Evolutionary conservation across 2,113 vertebrate genomes (phyloP), one percentile per base, ranked within the genome.

Genomic region (Podarcis raffonei): DNA sequence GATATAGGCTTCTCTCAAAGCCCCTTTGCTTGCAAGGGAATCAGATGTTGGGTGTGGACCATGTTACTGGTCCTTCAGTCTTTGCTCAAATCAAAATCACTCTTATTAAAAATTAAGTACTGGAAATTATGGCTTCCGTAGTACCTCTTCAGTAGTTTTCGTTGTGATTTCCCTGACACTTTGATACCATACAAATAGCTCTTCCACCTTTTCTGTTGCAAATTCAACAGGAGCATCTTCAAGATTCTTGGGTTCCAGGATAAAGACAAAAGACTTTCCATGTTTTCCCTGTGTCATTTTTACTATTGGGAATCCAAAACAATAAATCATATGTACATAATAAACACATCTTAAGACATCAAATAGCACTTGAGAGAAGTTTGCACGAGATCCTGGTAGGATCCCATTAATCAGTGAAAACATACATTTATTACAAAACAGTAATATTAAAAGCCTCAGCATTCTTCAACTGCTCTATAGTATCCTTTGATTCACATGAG

Each of bases 111-210:
- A 48, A 12, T 39, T 7, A n/a, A 53, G 9, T 62, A 22, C 48
- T 74, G 78, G 59, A 12, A 72, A 72, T 8, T 23, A 30, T 23
- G 0, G 32, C 25, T 48, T 62, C 35, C 4, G 1, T 1, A 30
- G 76, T 91, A 97, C 97, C 97, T 97, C 95, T 92, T 96, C 96
- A 35, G 93, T 92, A 1, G 96, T 97, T 93, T 97, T 98, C 97
- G 98, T 98, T 3, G 98, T 98, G 91, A 98, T 98, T 93, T 98
- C 96, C 93, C 98, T 98, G 76, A 97, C 97, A 89, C 98, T 97
- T 93, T 98, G 96, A 92, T 98, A 99, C 99, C 99, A 99, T 48
- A 98, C 97, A 7, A 98, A 99, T 69, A 98, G 95, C 84, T 99
- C 98, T 91, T 99, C 98, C 92, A 99, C 96, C 37, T 96, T 97